Percentiles rank a stretch among this genome's conserved stretches.
Evolutionary conservation across 2,113 vertebrate genomes (phyloP).

Genomic region (Saccopteryx bilineata): DNA sequence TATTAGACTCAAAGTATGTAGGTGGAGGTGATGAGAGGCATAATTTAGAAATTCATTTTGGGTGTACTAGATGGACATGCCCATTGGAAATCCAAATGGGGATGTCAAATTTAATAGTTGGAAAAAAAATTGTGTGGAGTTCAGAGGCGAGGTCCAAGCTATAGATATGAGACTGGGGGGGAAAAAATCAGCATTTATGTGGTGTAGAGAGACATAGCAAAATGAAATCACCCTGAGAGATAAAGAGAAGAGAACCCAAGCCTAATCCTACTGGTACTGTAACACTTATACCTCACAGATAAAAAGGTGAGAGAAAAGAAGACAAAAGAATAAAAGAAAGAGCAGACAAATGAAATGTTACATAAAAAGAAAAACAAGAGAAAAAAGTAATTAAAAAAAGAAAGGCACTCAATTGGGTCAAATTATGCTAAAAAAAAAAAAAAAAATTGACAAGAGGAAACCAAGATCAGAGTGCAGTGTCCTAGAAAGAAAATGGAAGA

Average conservation of each 20-base stretch:
- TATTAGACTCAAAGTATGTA: neutral
- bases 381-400: neutral
- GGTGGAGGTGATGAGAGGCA: neutral
- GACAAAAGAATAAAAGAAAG: neutral
- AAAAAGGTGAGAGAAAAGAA: neutral
- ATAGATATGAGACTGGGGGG: neutral
- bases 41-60: neutral
- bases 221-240: neutral
- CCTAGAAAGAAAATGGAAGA: neutral
- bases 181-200: constrained; percentile 22
- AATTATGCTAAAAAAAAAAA: neutral
- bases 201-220: neutral
- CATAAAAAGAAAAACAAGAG: neutral
- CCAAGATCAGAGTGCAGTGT: neutral
- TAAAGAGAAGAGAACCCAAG: neutral
- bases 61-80: neutral
- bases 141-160: neutral
- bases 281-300: neutral
- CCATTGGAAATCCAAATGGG: neutral
- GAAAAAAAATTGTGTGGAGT: neutral
- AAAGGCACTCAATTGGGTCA: neutral
- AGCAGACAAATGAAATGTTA: neutral
- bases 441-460: neutral
- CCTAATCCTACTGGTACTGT: neutral
- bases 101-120: neutral